Evolutionary conservation across 2,113 vertebrate species (phyloP), one percentile per base, ranked within the genome.

Genomic region (pig (Sus scrofa)): DNA sequence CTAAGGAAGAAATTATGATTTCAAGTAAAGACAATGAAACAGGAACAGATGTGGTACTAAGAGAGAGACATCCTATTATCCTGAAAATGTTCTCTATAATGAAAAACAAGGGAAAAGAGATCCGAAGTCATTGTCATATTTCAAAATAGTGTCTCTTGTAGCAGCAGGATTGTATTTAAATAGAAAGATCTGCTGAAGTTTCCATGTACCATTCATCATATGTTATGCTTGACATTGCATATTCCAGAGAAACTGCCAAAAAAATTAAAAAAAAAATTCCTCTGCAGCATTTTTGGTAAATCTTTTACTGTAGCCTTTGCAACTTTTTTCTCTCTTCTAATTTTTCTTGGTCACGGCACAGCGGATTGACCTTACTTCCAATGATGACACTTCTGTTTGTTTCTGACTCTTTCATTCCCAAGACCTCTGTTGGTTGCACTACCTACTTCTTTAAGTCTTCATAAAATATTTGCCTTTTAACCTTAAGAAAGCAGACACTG

Each of bases 11-110:
- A 94, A 94, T 93, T 84, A 85, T 56, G 86, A 95, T 96, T 94
- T 94, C 78, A 91, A 81, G 73, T 62, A 88, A 91, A 95, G 91
- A 93, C 68, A 68, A 67, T 62, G 78, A 22, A 67, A 44, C 10
- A 52, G n/a, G 52, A 95, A 95, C 95, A 97, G 97, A 97, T 97
- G 98, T 79, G 78, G 68, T 75, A 58, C 84, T 96, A 85, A 96
- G 95, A 94, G 56, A 88, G 77, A 95, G 65, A 62, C 90, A 88
- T 86, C 75, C 71, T 92, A 70, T 98, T 96, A 96, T 84, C 78
- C 94, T 54, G 56, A 67, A 96, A 96, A 58, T 92, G 84, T 92
- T n/a, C 81, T 92, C 44, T 67, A 13, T 88, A 95, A 97, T 94
- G 95, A 96, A 97, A 73, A 95, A 74, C 92, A 78, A 87, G 77